A percentile compares a stretch with the other conserved stretches of the same genome.
Conservation (phyloP, 2,888 invertebrate species). For the Uropetala carovei region DNA sequence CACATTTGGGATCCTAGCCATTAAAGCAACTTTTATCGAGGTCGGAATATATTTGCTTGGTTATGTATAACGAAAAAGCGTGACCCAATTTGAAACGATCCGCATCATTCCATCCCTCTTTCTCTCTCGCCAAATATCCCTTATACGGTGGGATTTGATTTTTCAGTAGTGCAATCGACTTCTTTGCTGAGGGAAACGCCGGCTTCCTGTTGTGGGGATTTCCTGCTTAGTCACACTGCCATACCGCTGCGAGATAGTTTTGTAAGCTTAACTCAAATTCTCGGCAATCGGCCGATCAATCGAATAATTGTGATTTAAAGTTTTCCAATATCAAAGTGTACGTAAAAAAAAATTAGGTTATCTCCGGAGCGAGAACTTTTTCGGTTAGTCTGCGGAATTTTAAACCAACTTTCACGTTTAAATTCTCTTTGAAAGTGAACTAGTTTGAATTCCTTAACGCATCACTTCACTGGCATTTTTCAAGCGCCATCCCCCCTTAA, state of each 20-base stretch:
- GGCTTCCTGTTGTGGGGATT: slow-evolving; percentile 15
- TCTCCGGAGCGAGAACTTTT: neutral
- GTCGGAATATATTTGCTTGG: too few species aligned
- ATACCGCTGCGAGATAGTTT: neutral
- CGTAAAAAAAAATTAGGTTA: neutral
- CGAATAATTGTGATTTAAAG: too few species aligned
- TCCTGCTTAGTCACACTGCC: slow-evolving; percentile 21
- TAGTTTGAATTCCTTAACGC: too few species aligned
- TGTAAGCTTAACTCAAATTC: neutral
- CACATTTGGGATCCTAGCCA: too few species aligned
- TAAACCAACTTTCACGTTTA: neutral
- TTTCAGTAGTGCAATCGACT: neutral
- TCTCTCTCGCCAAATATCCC: neutral
- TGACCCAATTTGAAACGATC: too few species aligned
- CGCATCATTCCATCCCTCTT: neutral
- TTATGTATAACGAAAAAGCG: too few species aligned
- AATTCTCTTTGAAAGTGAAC: too few species aligned
- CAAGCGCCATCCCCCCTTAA: too few species aligned
- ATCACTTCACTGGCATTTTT: too few species aligned
- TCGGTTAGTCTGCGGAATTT: neutral
- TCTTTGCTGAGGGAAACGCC: neutral
- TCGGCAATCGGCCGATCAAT: neutral
- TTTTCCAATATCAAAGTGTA: neutral
- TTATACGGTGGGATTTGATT: neutral
- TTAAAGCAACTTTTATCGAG: too few species aligned